Evolutionary conservation across 1,140 invertebrate species (phyloP), one percentile per base, ranked within the genome.

Genomic region (Musca vetustissima): DNA sequence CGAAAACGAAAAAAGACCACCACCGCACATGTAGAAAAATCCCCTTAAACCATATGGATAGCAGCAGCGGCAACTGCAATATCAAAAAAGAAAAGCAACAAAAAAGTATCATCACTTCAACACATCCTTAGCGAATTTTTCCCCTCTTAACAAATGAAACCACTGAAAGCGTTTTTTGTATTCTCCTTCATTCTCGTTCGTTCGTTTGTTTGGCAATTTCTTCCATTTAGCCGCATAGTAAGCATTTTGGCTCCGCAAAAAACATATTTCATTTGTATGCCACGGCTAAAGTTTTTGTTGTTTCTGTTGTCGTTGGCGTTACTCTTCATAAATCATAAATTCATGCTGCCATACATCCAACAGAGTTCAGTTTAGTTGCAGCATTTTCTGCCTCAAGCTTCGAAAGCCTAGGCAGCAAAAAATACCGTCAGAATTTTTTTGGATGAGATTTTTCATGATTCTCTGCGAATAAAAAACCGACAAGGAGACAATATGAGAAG

Each of bases 301-400:
- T 57, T 57, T 24, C 22, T 57, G 13, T 28, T 57, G 53, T 25
- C 25, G 53, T 25, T 15, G 22, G 24, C 25, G 57, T 61, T 61
- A 61, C 57, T 61, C 57, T 61, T 61, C 57, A 61, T 61, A 61
- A 61, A 61, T 61, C 57, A 61, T 61, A 61, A 61, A 61, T 61
- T 61, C 57, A 61, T 61, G 57, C 57, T 61, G 22, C 57, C 57
- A 43, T 61, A 28, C 57, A 61, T 61, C 57, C 36, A 7, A 43
- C 36, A 8, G 36, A 13, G 36, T 28, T 28, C 3, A 28, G 28
- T 28, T 28, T 28, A 28, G 36, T 13, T 43, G 1, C 36, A 43
- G 36, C n/a, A n/a, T n/a, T n/a, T 13, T 43, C 13, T 43, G 36
- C 36, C 36, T 7, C 36, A 43, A 43, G 36, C 36, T 13, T 43